Evolutionary conservation across 2,888 invertebrate species (phyloP).

Genomic region (Galeruca laticollis): DNA sequence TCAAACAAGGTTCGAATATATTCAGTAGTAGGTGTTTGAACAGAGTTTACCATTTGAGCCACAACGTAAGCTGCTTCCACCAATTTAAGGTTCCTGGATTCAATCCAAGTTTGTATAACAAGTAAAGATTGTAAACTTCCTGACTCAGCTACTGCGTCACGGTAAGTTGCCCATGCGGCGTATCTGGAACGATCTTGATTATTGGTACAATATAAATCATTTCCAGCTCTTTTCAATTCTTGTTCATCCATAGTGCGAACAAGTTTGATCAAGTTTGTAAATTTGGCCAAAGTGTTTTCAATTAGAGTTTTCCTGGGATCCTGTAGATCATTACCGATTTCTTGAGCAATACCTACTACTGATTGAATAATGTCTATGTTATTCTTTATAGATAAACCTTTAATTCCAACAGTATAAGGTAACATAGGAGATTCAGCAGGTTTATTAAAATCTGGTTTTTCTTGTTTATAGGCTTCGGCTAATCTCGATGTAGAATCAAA

Average conservation of each 20-base stretch:
- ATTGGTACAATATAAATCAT: conserved; percentile 67
- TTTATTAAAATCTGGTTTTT: conserved; percentile 57
- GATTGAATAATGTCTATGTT: conserved; percentile 55
- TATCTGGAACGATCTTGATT: conserved; percentile 57
- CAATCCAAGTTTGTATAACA: conserved; percentile 73
- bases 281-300: conserved; percentile 73
- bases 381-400: conserved; percentile 65
- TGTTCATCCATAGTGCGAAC: conserved; percentile 73
- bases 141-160: conserved; percentile 75
- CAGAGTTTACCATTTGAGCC: conserved; percentile 68
- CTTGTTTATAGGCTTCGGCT: conserved; percentile 67
- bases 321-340: conserved; percentile 74
- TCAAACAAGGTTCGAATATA: conserved; percentile 73
- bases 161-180: conserved; percentile 74
- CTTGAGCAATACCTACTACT: conserved; percentile 65
- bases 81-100: conserved; percentile 66
- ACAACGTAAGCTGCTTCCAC: conserved; percentile 74
- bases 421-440: conserved; percentile 68
- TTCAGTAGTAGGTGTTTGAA: conserved; percentile 75
- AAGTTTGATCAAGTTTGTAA: conserved; percentile 71
- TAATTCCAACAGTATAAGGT: conserved; percentile 67
- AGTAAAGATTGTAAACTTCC: conserved; percentile 78
- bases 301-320: conserved; percentile 71
- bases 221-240: conserved; percentile 71
- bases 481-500: background rate